phyloP scores from a whole-genome alignment of 1,140 invertebrate species.

The Solenopsis invicta region DNA sequence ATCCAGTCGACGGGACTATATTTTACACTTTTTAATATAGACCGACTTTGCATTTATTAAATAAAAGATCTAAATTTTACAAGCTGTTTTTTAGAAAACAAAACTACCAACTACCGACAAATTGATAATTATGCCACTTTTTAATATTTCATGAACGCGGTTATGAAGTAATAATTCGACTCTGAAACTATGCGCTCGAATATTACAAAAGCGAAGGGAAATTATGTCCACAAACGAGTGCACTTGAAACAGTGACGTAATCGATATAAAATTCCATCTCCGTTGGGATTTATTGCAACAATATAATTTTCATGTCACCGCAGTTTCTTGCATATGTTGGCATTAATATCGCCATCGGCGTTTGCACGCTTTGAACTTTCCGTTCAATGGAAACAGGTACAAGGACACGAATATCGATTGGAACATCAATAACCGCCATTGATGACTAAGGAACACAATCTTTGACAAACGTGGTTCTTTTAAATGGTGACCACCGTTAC shows the following conservation, averaged over 20 bases:
- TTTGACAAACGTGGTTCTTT: background rate
- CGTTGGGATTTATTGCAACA: constrained; percentile 22
- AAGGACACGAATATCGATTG: constrained; percentile 27
- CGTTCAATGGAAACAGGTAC: constrained; percentile 8
- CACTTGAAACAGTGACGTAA: background rate
- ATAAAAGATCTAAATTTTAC: background rate
- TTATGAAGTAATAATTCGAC: background rate
- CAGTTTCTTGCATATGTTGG: constrained; percentile 1
- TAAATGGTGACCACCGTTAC: background rate
- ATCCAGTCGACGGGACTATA: background rate
- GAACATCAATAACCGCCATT: constrained; percentile 14
- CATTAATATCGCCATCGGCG: constrained; percentile 13
- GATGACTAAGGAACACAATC: background rate
- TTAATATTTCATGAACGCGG: background rate
- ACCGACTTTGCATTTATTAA: constrained; percentile 17
- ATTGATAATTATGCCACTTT: background rate
- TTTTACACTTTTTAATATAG: constrained; percentile 10
- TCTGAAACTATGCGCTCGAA: background rate
- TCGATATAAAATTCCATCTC: constrained; percentile 27
- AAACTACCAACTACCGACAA: background rate
- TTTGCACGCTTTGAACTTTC: constrained; percentile 32
- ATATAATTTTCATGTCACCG: constrained; percentile 27
- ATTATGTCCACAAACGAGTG: background rate
- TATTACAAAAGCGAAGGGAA: background rate
- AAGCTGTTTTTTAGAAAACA: background rate